Evolutionary conservation across 30 jellyfish, hydroid and myxozoan species (phyloP), one percentile per base, ranked within the genome.

Genomic region (Cassiopea andromeda): DNA sequence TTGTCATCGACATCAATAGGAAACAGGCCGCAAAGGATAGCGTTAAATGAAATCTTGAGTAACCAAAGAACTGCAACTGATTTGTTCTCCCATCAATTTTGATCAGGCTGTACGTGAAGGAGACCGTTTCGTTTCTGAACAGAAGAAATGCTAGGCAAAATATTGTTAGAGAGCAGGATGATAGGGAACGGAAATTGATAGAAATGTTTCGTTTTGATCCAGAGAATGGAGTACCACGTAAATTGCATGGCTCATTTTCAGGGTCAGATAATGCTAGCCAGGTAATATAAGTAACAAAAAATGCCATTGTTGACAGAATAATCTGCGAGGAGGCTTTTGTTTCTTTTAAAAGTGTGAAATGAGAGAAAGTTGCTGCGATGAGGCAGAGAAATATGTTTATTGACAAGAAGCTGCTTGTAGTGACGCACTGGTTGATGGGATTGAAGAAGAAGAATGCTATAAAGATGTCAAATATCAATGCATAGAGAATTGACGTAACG

Each of bases 181-280:
- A 57, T 2, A 92, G 44, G 44, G 97, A 96, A 27, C 97, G 93
- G 67, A 92, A 85, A 75, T 95, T 96, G 18, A 84, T 67, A 1
- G 99, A 82, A 44, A 97, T 60, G 19, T 58, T 90, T 80, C 81
- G 96, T 72, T 73, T 60, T 2, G 99, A 92, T 12, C 99, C 99
- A 38, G 97, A 87, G 60, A 96, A 96, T 45, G 97, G 97, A 4
- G 99, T 96, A 17, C 98, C 99, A 69, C 46, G 81, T 95, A 96
- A 81, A 71, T 96, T 96, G 74, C 99, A 96, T 82, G 68, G 43
- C 75, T 89, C 97, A 74, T 96, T 96, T 77, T 96, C 99, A 1
- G 98, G 91, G 72, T 96, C 99, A 10, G 98, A 90, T 47, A 96
- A 59, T 43, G 99, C 99, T 7, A 96, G 82, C 99, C 99, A 96